Percentiles rank a stretch among this genome's conserved stretches.
These are phyloP conservation scores for Sandelia bainsii DNA, from an alignment of 2,797 vertebrate species.

Conservation along the genomic window DNA sequence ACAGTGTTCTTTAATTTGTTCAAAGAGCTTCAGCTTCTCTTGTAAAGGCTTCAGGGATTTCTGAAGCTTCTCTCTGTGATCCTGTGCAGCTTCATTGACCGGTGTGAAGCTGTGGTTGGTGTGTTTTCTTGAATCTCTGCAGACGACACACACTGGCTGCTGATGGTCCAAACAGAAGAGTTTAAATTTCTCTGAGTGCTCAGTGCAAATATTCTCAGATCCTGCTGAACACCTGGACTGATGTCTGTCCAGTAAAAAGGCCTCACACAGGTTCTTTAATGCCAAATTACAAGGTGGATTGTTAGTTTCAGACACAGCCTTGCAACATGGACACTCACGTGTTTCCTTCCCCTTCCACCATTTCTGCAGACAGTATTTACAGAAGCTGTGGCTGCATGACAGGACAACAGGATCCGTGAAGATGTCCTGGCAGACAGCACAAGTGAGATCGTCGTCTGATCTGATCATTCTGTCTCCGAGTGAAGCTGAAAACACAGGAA, in stretches of 20 bases:
- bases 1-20: slow-evolving; percentile 31
- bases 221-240: background rate
- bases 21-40: slow-evolving; percentile 40
- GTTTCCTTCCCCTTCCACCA: slow-evolving; percentile 46
- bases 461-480: slow-evolving; percentile 34
- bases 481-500: background rate
- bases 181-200: slow-evolving; percentile 58
- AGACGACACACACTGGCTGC: slow-evolving; percentile 59
- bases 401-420: slow-evolving; percentile 55
- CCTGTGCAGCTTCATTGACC: slow-evolving; percentile 53
- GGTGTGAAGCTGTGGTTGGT: slow-evolving; percentile 57
- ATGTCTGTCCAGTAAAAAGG: slow-evolving; percentile 7
- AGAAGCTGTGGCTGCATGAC: slow-evolving; percentile 70
- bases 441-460: slow-evolving; percentile 40
- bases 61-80: slow-evolving; percentile 39
- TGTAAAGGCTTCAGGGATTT: slow-evolving; percentile 37
- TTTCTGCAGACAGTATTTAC: slow-evolving; percentile 47
- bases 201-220: slow-evolving; percentile 40
- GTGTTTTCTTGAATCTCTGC: slow-evolving; percentile 48
- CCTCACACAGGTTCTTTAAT: slow-evolving; percentile 56
- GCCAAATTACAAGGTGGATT: slow-evolving; percentile 50
- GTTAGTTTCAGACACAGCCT: background rate
- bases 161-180: slow-evolving; percentile 65
- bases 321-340: slow-evolving; percentile 43
- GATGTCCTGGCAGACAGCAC: slow-evolving; percentile 47